Evolutionary conservation across 2,113 vertebrate genomes (phyloP).

Genomic region (Charadrius vociferus): DNA sequence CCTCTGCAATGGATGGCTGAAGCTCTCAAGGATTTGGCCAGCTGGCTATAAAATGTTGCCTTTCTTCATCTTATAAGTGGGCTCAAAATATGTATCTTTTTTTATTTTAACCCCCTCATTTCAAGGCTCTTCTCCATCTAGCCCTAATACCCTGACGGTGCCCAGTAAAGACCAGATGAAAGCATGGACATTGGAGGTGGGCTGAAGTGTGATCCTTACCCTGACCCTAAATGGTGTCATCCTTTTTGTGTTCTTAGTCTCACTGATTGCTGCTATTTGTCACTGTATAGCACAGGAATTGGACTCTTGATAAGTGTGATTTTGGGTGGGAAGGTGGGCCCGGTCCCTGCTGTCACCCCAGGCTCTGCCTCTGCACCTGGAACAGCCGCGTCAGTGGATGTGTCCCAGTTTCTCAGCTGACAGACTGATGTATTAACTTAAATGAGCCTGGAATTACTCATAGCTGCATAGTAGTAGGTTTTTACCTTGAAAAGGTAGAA

Average conservation of each 20-base stretch:
- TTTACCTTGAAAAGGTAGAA: not conserved
- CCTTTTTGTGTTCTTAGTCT: not conserved
- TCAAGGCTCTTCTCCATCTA: not conserved
- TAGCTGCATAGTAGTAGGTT: not conserved
- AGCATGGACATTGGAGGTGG: not conserved
- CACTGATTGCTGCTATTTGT: not conserved
- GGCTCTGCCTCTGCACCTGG: not conserved
- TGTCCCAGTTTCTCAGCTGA: not conserved
- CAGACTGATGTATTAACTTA: not conserved
- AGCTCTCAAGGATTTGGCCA: not conserved
- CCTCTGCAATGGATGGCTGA: not conserved
- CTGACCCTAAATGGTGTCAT: not conserved
- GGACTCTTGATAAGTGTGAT: accelerated
- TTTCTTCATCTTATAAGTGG: not conserved
- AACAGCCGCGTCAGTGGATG: accelerated
- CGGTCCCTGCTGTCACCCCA: not conserved
- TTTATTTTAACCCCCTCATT: not conserved
- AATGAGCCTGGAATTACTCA: not conserved
- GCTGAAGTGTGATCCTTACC: not conserved
- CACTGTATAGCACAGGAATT: accelerated
- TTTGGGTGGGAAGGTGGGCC: not conserved
- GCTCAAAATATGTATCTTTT: not conserved
- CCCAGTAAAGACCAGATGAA: not conserved
- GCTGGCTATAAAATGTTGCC: not conserved
- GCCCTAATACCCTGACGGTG: not conserved